Base-by-base conservation (phyloP, 1,140 invertebrate genomes). In the Calosoma granatense region DNA sequence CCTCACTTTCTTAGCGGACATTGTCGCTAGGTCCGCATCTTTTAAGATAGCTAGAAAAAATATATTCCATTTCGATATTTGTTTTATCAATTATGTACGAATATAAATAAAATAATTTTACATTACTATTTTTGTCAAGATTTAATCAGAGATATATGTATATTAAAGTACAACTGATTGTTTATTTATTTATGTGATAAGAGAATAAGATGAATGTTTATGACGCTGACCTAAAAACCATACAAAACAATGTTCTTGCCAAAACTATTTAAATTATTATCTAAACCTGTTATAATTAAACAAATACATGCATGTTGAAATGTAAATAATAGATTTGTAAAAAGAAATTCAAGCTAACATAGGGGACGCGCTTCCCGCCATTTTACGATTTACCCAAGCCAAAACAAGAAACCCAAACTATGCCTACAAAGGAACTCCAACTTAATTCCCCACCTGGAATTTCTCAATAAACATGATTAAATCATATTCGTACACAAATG, bases 1-100 rank as follows among this genome's bases (percentile, higher is more conserved):
- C 22, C 92, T 83, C n/a, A 96, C 89, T 73, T 92, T 91, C 66
- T 94, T 96, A 1, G 90, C 86, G 11, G 91, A 91, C 63, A 88
- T 87, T 26, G 82, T 83, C 4, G 83, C 81, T 9, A 94, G 76
- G 69, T 94, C 88, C 2, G 91, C 90, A 75, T 85, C 85, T 74
- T 94, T 90, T 1, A 96, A 78, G 63, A 94, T 91, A 55, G 82
- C 90, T 94, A 70, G 21, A 80, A 77, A 64, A 59, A 64, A 65
- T 65, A 17, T 47, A 11, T 9, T 36, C 26, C 6, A 36, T 36
- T 6, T 36, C n/a, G 26, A 36, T 36, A 36, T 36, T 36, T 36
- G 26, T 36, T 36, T 36, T 36, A n/a, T n/a, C n/a, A n/a, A n/a
- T n/a, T n/a, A n/a, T n/a, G n/a, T n/a, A n/a, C n/a, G n/a, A n/a